Base-by-base conservation (phyloP, 2,113 vertebrate species). In the Urocynchramus pylzowi region DNA sequence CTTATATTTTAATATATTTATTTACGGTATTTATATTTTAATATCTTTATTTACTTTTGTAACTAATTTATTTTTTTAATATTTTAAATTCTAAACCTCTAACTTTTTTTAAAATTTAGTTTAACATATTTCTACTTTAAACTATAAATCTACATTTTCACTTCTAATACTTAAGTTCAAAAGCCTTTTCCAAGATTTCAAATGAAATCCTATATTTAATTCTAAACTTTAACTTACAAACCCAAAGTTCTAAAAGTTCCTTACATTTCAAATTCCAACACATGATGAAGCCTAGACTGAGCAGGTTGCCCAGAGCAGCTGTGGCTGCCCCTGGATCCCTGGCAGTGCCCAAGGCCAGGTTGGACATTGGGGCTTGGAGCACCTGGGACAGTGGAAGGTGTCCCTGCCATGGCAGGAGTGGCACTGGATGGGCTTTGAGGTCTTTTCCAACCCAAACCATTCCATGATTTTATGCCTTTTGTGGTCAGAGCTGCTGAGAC, bases 381-480 rank as follows among this genome's bases (percentile, higher is more conserved):
- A 37, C 33, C 37, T 65, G 68, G 52, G 28, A 42, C 0, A 9
- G 37, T 52, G 44, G 44, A 0, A 82, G 28, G 13, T 45, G 52
- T 67, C 44, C 23, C 23, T 81, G 52, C 17, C 23, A 14, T 44
- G 28, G 45, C 33, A 67, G 19, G 7, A 7, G 2, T 13, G 7
- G 19, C 1, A 45, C 0, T 1, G 3, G 23, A 8, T 53, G 44
- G 4, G 0, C 13, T 69, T 11, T 53, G 2, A 39, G 2, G 19
- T 53, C 39, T 13, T n/a, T 75, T 82, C 28, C 20, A 53, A 18
- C 5, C 69, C n/a, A 60, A 68, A 47, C 24, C 24, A 14, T 11
- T 41, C 47, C 22, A 27, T 27, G 26, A 23, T 65, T 81, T 56
- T 44, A 6, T 57, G 33, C 16, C 10, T 57, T 76, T 35, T 49